These are phyloP conservation scores for Sebastes ruberrimus DNA, from an alignment of 2,797 vertebrate genomes.

Conservation along the genomic window DNA sequence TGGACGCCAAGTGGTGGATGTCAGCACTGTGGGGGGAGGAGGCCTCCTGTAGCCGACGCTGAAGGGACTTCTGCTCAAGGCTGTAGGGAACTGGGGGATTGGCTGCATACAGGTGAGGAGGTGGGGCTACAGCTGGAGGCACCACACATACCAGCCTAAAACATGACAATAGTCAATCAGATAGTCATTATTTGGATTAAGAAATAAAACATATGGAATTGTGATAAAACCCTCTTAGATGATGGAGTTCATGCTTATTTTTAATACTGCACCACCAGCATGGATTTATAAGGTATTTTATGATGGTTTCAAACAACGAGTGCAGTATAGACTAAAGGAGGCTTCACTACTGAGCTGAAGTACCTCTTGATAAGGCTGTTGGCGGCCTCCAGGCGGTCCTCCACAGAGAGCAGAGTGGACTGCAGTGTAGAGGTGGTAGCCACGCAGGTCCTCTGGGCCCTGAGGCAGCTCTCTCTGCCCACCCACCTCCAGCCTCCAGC, in stretches of 20 bases:
- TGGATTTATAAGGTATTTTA: not conserved
- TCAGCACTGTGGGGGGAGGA: conserved; percentile 78
- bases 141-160: conserved; percentile 88
- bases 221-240: not conserved
- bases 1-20: conserved; percentile 79
- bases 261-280: not conserved
- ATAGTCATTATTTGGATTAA: not conserved
- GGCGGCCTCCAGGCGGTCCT: conserved; percentile 76
- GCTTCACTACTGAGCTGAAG: not conserved
- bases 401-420: conserved; percentile 76
- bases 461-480: conserved; percentile 83
- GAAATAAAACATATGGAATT: not conserved
- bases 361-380: conserved; percentile 86
- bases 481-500: conserved; percentile 86
- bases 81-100: conserved; percentile 87
- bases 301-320: not conserved
- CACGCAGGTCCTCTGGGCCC: conserved; percentile 73
- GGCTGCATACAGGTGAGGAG: conserved; percentile 85
- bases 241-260: not conserved
- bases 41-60: conserved; percentile 78
- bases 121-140: conserved; percentile 88
- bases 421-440: conserved; percentile 75
- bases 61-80: conserved; percentile 83
- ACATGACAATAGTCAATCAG: conserved; percentile 9
- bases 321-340: not conserved